Percentiles rank a stretch among this genome's conserved stretches.
Conservation (phyloP, 1,140 invertebrate genomes). For the Euschistus heros region DNA sequence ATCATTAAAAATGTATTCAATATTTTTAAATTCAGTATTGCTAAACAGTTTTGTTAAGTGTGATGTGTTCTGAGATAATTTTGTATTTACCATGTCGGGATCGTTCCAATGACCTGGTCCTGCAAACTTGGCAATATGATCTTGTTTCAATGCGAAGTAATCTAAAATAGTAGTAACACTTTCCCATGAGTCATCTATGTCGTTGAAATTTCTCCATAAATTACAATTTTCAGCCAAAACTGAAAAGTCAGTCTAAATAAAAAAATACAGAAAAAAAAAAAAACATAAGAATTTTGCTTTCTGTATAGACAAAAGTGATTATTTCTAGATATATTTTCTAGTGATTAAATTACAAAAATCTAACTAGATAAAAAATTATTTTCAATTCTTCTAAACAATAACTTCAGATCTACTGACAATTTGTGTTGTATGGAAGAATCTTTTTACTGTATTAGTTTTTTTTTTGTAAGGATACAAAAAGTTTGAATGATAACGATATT, state of each 20-base stretch:
- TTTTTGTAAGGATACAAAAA: no score
- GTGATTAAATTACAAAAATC: not conserved
- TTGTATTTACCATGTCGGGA: conserved; percentile 72
- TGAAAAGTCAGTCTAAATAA: conserved; percentile 56
- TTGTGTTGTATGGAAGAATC: no score
- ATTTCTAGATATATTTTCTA: not conserved
- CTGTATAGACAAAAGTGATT: not conserved
- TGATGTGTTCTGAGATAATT: conserved; percentile 41
- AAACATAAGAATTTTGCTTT: not conserved
- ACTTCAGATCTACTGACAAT: no score
- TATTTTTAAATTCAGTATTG: no score
- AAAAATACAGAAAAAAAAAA: no score
- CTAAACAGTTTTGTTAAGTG: no score
- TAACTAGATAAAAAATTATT: no score
- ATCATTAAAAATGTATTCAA: no score
- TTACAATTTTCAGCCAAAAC: conserved; percentile 62
- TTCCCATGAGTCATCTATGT: conserved; percentile 74
- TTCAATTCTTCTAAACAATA: no score
- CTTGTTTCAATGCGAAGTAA: conserved; percentile 67
- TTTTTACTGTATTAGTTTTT: no score
- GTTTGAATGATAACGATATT: no score
- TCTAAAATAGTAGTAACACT: conserved; percentile 61
- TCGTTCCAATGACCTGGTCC: conserved; percentile 87
- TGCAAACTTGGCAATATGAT: conserved; percentile 53
- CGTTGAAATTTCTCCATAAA: conserved; percentile 78